Base-by-base conservation (phyloP, 2,888 invertebrate species). In the Chalcosyrphus nemorum region DNA sequence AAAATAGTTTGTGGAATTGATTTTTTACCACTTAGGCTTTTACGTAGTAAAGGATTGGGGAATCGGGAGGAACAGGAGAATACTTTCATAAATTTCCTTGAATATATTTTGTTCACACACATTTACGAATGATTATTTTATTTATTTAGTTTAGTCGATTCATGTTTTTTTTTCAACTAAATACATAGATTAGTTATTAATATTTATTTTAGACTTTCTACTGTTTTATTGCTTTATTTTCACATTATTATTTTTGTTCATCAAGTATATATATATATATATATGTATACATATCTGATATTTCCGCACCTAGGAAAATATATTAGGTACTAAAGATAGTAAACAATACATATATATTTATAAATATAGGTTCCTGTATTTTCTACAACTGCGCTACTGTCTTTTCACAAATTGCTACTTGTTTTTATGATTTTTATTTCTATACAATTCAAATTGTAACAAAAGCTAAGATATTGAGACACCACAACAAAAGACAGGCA, bases 171-270 rank as follows among this genome's bases (percentile, higher is more conserved):
- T 52, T 57, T n/a, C n/a, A n/a, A n/a, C n/a, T 74, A 82, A 82
- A 77, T 84, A 75, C 74, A 80, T 72, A 74, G 61, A 78, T 72
- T 71, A 63, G 72, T 82, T 75, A 57, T 75, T 70, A 80, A 74
- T 80, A 75, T 80, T 80, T 80, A 78, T 21, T 78, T 84, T 74
- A 84, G 66, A 84, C 74, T 84, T 84, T 84, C 80, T 84, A 84
- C 84, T 84, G 84, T 80, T 84, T 82, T 84, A 84, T 84, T 84
- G 84, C 84, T 84, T 84, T 80, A 84, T 84, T 84, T 84, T 80
- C 84, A 84, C 84, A 84, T 84, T 84, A 84, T 84, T 84, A 75
- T 75, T 66, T 78, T 70, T 82, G 66, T 72, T 68, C 68, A 74
- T 61, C 70, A 76, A 63, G 47, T 74, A 41, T 70, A 52, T 70